phyloP scores from a whole-genome alignment of 2,888 invertebrate species.

The Creontiades dilutus region DNA sequence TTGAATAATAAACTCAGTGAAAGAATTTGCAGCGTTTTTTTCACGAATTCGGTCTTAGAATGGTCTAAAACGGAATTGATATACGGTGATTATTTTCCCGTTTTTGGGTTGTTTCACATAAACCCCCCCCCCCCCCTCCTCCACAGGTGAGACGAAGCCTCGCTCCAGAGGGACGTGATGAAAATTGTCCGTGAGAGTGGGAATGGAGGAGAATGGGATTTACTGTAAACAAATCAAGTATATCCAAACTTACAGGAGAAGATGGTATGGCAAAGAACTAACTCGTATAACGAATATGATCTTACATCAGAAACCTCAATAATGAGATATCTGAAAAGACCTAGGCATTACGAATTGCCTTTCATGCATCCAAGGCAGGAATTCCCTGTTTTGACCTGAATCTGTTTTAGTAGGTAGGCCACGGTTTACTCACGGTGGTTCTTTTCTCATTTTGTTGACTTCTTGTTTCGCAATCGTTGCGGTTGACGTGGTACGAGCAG shows the following conservation, averaged over 20 bases:
- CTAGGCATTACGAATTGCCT: background rate
- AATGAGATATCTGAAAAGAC: background rate
- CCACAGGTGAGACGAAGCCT: background rate
- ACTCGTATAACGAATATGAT: background rate
- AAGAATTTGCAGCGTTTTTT: no score
- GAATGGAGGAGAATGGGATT: background rate
- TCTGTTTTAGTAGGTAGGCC: background rate
- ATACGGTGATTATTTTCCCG: background rate
- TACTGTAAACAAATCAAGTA: background rate
- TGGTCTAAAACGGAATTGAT: no score
- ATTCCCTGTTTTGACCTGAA: background rate
- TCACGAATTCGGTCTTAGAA: no score
- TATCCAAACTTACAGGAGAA: background rate
- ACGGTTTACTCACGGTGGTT: background rate
- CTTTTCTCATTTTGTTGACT: constrained; percentile 9
- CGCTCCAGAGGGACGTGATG: background rate
- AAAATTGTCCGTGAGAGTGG: no score
- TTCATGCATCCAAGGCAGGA: background rate
- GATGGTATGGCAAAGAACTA: background rate
- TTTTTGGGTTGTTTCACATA: background rate
- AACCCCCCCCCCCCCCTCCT: no score
- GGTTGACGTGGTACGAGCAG: background rate
- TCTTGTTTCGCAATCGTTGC: background rate
- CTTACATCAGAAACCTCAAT: constrained; percentile 32
- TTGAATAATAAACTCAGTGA: no score